Evolutionary conservation across 2,113 vertebrate species (phyloP).

Genomic region (Dryoscopus gambensis): DNA sequence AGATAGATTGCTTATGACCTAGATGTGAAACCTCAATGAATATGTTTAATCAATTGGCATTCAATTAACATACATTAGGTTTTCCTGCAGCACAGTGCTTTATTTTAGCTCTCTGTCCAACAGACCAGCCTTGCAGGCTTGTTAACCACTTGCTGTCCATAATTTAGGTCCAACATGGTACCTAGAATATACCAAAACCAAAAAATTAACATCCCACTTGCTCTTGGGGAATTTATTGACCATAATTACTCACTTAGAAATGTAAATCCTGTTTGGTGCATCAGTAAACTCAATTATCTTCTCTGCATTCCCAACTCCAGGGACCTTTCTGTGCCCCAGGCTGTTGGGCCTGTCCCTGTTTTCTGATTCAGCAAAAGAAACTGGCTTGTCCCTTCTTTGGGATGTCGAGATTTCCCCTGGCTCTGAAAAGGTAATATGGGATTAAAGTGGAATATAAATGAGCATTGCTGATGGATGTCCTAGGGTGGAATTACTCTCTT

Average conservation of each 20-base stretch:
- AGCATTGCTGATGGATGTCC: neutral
- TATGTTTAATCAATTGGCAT: conserved; percentile 64
- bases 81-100: neutral
- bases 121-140: neutral
- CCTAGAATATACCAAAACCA: neutral
- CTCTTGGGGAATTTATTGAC: neutral
- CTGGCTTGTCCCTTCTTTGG: neutral
- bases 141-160: conserved; percentile 2
- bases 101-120: conserved; percentile 18
- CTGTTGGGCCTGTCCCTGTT: neutral
- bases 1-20: conserved; percentile 57
- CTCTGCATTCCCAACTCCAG: neutral
- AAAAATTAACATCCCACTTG: neutral
- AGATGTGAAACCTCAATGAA: conserved; percentile 48
- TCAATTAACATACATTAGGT: conserved; percentile 63
- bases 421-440: neutral
- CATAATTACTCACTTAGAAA: neutral
- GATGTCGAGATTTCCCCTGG: neutral
- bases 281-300: neutral
- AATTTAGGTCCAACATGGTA: neutral
- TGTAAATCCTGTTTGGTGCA: neutral
- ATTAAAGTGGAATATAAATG: neutral
- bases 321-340: neutral
- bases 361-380: neutral
- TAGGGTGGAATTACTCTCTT: neutral